Percentiles rank a stretch among this genome's conserved stretches.
phyloP scores from a whole-genome alignment of 2,113 vertebrate species.

The Embiotoca jacksoni region DNA sequence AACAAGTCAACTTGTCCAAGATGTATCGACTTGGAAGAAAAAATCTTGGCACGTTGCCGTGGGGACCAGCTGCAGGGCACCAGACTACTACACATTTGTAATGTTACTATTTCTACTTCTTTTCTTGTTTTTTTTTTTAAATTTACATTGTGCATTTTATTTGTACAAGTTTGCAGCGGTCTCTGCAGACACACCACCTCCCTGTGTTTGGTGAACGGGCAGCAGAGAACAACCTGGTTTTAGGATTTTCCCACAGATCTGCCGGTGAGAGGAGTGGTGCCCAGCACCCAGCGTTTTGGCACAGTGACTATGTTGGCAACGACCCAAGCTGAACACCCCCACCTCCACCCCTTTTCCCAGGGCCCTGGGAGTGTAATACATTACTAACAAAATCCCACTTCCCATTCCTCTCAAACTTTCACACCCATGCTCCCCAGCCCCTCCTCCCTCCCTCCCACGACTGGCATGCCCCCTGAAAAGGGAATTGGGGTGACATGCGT shows the following conservation, averaged over 20 bases:
- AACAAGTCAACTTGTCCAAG: conserved; percentile 35
- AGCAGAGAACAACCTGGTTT: conserved; percentile 71
- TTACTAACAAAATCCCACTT: conserved; percentile 83
- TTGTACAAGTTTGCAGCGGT: conserved; percentile 19
- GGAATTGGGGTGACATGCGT: conserved; percentile 68
- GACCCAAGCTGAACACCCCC: conserved; percentile 70
- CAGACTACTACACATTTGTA: neutral
- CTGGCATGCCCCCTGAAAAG: conserved; percentile 69
- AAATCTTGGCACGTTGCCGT: conserved; percentile 41
- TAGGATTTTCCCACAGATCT: conserved; percentile 80
- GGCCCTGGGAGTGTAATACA: conserved; percentile 78
- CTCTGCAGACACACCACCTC: neutral
- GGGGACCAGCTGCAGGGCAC: conserved; percentile 59
- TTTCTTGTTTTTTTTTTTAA: neutral
- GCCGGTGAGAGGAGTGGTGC: conserved; percentile 64
- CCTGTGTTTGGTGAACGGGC: conserved; percentile 22
- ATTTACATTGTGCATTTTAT: conserved; percentile 12
- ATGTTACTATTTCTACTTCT: neutral
- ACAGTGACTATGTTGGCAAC: conserved; percentile 82
- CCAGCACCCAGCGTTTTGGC: conserved; percentile 74
- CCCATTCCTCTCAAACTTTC: conserved; percentile 79
- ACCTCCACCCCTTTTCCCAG: conserved; percentile 73
- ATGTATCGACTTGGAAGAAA: neutral
- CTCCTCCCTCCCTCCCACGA: conserved; percentile 37
- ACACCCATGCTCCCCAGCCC: conserved; percentile 56